Evolutionary conservation across 1,140 invertebrate species (phyloP), one percentile per base, ranked within the genome.

Genomic region (Trachymyrmex cornetzi): DNA sequence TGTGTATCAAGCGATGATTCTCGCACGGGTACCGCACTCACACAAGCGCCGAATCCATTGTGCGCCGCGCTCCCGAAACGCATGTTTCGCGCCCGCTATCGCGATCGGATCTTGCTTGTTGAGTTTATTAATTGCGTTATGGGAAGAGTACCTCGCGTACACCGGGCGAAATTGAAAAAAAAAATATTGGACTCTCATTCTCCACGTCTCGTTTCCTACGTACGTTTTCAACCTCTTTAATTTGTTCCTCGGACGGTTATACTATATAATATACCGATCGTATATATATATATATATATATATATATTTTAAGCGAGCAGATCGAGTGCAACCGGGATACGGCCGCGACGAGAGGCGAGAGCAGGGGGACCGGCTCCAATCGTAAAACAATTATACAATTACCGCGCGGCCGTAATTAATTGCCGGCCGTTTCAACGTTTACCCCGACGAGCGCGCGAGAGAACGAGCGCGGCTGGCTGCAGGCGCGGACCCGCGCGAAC

Each of bases 321-420:
- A 82, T 63, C 48, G 77, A 3, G 34, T 24, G 64, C 22, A 61
- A 27, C 22, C 30, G 75, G 55, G 66, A 50, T 24, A 57, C n/a
- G 59, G 24, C 11, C 19, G 27, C n/a, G 77, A 81, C 12, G 63
- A 44, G 53, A 38, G 64, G 53, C 0, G 19, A 48, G 63, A 16
- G 82, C 16, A 27, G 34, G 24, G 19, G 24, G 19, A 27, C 38
- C 24, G 63, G 86, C 79, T 81, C 82, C 74, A 93, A 93, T 93
- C 93, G 92, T 92, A 94, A 93, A 94, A 94, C 93, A 94, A 94
- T 94, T 92, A 94, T 92, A 93, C 90, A 93, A 93, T 94, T 94
- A 92, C 89, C 81, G 89, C 87, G 59, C 77, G 80, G 79, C 66
- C 89, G 92, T 93, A 93, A 94, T 94, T 94, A 94, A 94, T 93